Base-by-base conservation (phyloP, 2,113 vertebrate genomes). In the Origma solitaria region DNA sequence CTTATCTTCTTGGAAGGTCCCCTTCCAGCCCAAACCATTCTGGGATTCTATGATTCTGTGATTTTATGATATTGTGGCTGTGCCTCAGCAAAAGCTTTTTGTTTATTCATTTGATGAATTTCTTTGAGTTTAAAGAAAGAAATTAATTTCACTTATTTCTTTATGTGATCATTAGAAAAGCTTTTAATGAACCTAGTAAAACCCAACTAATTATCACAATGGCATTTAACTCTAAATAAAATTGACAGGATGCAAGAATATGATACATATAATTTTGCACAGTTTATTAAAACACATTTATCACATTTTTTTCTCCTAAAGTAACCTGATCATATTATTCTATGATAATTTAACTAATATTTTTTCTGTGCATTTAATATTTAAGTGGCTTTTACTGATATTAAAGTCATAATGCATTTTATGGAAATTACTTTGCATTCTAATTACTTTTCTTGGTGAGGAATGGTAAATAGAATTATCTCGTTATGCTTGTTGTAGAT, bases 171-270 rank as follows among this genome's bases (percentile, higher is more conserved):
- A 96, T 98, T 98, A 98, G 95, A 93, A 98, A 98, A 96, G 97
- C 98, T 98, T 98, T 98, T 98, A 98, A 98, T 98, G 98, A 98
- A 97, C 96, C 96, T 92, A 96, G 97, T 98, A 98, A 98, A 98
- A 96, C 95, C 98, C 97, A 98, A 98, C 97, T 98, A 98, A 98
- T 98, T 98, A 98, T 97, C 56, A 28, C 94, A 91, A 97, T 91
- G 97, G 98, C 98, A 97, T 98, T 98, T 98, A 96, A 98, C 98
- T 98, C 98, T 98, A 99, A 99, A 99, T 99, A 99, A 98, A 98
- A 98, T 98, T 98, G 98, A 98, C 98, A 98, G 97, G 97, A 98
- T 98, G 98, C 97, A 98, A 97, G 97, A 96, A 97, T 95, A 97
- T 96, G 96, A 98, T 94, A 95, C 97, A 97, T 97, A 97, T 97